Conservation (phyloP, 37 sponge, comb jelly and placozoan species). For the Ephydatia muelleri region DNA sequence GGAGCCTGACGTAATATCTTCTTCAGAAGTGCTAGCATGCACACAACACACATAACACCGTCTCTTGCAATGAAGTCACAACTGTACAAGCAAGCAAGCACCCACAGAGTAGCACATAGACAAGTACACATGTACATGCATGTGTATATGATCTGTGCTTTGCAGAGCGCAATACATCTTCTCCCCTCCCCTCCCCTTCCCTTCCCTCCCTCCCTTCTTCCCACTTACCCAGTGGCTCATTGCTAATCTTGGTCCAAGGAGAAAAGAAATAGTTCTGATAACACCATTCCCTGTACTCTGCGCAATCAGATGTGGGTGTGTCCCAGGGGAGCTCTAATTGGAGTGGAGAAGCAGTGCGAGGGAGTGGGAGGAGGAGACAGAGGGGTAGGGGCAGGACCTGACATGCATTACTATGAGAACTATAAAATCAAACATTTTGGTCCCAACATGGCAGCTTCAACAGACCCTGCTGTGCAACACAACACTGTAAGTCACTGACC, state of each 20-base stretch:
- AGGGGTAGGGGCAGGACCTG: background rate
- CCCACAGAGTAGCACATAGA: too few relatives aligned
- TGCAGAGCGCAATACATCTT: too few relatives aligned
- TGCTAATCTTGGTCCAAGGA: constrained; percentile 90
- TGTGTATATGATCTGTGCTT: too few relatives aligned
- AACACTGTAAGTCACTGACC: constrained; percentile 16
- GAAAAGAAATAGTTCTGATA: constrained; percentile 67
- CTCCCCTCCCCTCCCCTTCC: too few relatives aligned
- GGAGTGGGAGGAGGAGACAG: background rate
- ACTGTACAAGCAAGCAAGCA: too few relatives aligned
- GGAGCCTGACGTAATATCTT: constrained; percentile 73
- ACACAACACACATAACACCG: background rate
- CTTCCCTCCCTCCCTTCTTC: too few relatives aligned
- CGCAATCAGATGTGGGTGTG: constrained; percentile 74
- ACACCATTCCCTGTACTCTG: constrained; percentile 78
- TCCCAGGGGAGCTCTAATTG: constrained; percentile 96
- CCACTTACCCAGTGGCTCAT: constrained; percentile 71
- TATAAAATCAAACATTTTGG: too few relatives aligned
- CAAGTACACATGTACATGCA: too few relatives aligned
- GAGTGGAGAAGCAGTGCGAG: background rate
- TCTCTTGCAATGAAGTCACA: too few relatives aligned
- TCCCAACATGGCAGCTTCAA: background rate
- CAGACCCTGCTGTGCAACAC: background rate
- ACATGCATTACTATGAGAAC: background rate
- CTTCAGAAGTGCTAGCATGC: constrained; percentile 79